phyloP scores from a whole-genome alignment of 2,888 invertebrate genomes.

The Sinotaia quadrata region DNA sequence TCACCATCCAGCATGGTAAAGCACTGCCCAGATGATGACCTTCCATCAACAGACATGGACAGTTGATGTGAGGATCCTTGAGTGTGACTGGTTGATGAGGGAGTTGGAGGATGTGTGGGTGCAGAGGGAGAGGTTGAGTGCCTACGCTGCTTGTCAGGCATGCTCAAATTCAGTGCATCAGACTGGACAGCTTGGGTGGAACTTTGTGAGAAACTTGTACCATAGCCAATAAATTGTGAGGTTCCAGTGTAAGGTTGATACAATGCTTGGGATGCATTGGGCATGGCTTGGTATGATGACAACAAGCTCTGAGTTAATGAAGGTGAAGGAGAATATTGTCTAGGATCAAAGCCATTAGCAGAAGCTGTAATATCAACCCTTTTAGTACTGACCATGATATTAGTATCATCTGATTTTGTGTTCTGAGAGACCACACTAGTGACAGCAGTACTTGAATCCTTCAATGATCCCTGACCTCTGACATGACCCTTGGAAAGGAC shows the following conservation, averaged over 20 bases:
- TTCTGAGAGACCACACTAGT: not conserved
- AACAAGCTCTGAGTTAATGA: conserved; percentile 25
- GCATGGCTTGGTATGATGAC: conserved; percentile 27
- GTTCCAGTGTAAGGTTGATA: conserved; percentile 48
- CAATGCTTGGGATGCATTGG: conserved; percentile 39
- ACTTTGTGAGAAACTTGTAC: conserved; percentile 5
- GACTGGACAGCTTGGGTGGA: conserved; percentile 46
- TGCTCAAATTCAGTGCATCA: conserved; percentile 60
- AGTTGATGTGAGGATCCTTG: not conserved
- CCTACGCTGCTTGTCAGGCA: conserved; percentile 31
- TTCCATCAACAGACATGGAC: not conserved
- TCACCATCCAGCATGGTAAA: not conserved
- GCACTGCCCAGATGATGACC: not conserved
- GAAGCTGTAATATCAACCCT: not conserved
- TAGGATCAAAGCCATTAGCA: conserved; percentile 5
- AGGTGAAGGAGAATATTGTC: not conserved
- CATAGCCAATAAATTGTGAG: conserved; percentile 34
- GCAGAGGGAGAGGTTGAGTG: not conserved
- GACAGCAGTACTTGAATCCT: conserved; percentile 11
- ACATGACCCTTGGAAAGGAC: not conserved
- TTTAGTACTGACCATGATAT: not conserved
- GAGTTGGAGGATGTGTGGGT: not conserved
- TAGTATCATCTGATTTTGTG: not conserved
- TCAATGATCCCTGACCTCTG: conserved; percentile 14
- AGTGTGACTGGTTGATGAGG: not conserved